These are phyloP conservation scores for Coenonympha glycerion DNA, from an alignment of 2,888 invertebrate species.

Conservation along the genomic window DNA sequence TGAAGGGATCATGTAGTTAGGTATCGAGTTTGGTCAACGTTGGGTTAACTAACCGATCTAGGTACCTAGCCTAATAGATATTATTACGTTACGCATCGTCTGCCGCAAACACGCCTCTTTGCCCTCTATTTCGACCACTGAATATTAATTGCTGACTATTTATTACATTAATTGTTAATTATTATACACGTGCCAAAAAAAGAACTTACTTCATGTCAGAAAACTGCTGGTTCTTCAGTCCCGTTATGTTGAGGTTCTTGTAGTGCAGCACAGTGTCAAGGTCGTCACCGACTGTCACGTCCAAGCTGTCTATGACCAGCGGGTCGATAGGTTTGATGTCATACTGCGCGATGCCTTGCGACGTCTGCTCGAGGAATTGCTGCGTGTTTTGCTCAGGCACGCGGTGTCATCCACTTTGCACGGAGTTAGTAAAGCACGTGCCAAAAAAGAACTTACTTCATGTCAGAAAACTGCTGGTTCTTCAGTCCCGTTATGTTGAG, in stretches of 20 bases:
- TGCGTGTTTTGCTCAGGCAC: constrained; percentile 53
- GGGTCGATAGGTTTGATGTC: constrained; percentile 53
- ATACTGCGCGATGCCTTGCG: constrained; percentile 42
- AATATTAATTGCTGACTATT: too few relatives aligned
- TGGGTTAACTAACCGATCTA: too few relatives aligned
- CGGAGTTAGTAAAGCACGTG: constrained; percentile 37
- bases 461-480: constrained; percentile 46
- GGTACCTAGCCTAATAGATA: too few relatives aligned
- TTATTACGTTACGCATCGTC: too few relatives aligned
- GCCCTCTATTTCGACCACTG: too few relatives aligned
- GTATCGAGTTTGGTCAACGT: too few relatives aligned
- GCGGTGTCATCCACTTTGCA: constrained; percentile 49
- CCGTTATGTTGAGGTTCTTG: constrained; percentile 48
- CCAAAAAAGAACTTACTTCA: constrained; percentile 55
- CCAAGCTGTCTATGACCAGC: constrained; percentile 38
- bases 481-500: constrained; percentile 52
- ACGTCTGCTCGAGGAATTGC: constrained; percentile 48
- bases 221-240: constrained; percentile 49
- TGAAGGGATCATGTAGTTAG: too few relatives aligned
- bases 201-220: constrained; percentile 53
- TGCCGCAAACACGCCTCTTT: too few relatives aligned
- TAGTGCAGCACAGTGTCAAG: constrained; percentile 40
- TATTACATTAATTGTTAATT: too few relatives aligned
- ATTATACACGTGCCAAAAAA: too few relatives aligned
- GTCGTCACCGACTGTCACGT: constrained; percentile 34